Evolutionary conservation across 2,797 vertebrate genomes (phyloP).

Genomic region (Esox lucius): DNA sequence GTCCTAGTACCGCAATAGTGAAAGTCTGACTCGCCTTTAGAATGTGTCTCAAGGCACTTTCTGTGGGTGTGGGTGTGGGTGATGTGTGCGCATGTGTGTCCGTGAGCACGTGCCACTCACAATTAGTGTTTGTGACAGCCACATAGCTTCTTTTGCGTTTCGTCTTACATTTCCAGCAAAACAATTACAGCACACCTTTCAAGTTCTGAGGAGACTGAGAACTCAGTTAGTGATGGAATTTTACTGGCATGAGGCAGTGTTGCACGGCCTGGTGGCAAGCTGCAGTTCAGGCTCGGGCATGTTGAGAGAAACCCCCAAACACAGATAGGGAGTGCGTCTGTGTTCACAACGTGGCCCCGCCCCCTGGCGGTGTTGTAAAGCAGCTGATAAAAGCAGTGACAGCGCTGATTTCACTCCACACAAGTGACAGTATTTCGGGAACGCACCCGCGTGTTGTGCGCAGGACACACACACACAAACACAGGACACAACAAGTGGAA

Average conservation of each 20-base stretch:
- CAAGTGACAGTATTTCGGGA: not conserved
- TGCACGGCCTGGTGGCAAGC: not conserved
- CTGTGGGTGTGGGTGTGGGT: slow-evolving; percentile 32
- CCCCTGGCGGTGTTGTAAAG: not conserved
- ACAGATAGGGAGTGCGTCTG: slow-evolving; percentile 19
- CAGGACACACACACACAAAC: slow-evolving; percentile 28
- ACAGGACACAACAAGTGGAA: slow-evolving; percentile 18
- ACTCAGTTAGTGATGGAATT: not conserved
- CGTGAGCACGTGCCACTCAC: slow-evolving; percentile 13
- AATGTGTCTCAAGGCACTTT: not conserved
- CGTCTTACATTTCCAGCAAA: slow-evolving; percentile 4
- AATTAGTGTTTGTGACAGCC: not conserved
- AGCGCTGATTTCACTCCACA: slow-evolving; percentile 14
- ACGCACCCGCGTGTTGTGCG: slow-evolving; percentile 31
- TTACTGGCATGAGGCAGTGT: not conserved
- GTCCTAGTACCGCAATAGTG: slow-evolving; percentile 36
- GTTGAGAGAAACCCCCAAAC: slow-evolving; percentile 3
- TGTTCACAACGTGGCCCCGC: not conserved
- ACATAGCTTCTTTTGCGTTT: not conserved
- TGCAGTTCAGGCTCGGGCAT: not conserved
- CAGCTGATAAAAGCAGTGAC: slow-evolving; percentile 22
- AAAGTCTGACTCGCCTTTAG: slow-evolving; percentile 47
- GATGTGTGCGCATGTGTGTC: slow-evolving; percentile 22
- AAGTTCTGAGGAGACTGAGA: not conserved
- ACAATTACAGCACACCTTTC: slow-evolving; percentile 5